phyloP scores from a whole-genome alignment of 2,113 vertebrate genomes.

The Equus quagga region DNA sequence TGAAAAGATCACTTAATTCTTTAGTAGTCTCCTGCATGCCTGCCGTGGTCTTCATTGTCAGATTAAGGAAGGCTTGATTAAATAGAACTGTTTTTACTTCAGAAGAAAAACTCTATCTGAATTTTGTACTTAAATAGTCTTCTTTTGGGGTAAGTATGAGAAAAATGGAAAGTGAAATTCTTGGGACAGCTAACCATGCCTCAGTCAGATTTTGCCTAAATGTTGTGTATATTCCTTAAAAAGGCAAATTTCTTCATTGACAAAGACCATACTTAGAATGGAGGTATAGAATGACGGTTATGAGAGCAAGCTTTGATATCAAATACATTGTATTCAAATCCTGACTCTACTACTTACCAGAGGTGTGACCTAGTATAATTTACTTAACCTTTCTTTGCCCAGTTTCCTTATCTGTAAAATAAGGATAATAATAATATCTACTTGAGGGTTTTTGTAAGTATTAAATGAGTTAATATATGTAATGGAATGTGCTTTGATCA shows the following conservation, averaged over 20 bases:
- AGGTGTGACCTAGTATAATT: background rate
- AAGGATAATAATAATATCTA: background rate
- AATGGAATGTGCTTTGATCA: constrained; percentile 8
- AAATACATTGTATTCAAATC: background rate
- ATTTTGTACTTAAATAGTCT: constrained; percentile 43
- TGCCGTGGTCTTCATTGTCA: background rate
- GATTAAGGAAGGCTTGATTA: constrained; percentile 25
- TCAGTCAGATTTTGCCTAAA: constrained; percentile 25
- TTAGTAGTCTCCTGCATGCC: background rate
- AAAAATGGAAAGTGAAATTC: constrained; percentile 41
- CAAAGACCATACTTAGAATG: background rate
- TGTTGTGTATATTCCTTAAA: background rate
- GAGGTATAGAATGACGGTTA: background rate
- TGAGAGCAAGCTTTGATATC: constrained; percentile 4
- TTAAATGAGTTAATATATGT: background rate
- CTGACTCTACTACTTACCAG: background rate
- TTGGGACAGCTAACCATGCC: background rate
- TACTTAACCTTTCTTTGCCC: constrained; percentile 33
- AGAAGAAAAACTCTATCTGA: background rate
- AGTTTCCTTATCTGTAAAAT: constrained; percentile 47
- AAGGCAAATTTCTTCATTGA: background rate
- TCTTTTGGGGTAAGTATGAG: background rate
- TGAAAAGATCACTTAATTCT: constrained; percentile 51
- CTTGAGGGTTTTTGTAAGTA: background rate
- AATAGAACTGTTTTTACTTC: constrained; percentile 28